Evolutionary conservation across 2,113 vertebrate genomes (phyloP).

Genomic region (Callionymus lyra): DNA sequence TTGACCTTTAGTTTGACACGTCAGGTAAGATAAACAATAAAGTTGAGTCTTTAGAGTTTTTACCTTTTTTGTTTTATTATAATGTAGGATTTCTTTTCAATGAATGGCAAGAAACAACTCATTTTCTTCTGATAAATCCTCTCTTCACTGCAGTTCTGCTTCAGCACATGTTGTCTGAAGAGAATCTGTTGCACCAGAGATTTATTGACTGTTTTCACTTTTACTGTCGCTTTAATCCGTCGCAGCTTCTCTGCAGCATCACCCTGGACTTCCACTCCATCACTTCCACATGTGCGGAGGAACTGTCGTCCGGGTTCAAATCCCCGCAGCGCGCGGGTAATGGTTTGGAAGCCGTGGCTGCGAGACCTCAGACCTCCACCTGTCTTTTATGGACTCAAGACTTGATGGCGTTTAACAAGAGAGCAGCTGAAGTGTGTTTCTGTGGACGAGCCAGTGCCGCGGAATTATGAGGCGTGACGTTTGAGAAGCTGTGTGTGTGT

Average conservation of each 20-base stretch:
- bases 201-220: conserved; percentile 33
- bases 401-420: conserved; percentile 12
- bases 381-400: conserved; percentile 13
- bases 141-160: too few species aligned
- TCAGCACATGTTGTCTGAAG: too few species aligned
- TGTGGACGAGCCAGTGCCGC: conserved; percentile 6
- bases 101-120: too few species aligned
- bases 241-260: conserved; percentile 19
- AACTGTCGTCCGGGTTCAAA: conserved; percentile 2
- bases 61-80: too few species aligned
- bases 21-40: too few species aligned
- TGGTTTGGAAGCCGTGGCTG: conserved; percentile 12
- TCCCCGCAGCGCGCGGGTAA: conserved; percentile 19
- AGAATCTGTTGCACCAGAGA: conserved; percentile 15
- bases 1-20: too few species aligned
- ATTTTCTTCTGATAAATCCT: too few species aligned
- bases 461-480: conserved; percentile 28
- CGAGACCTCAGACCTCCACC: conserved; percentile 21
- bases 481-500: conserved; percentile 21
- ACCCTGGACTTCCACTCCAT: conserved; percentile 13
- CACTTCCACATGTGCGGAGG: conserved; percentile 37
- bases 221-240: conserved; percentile 35
- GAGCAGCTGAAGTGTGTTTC: conserved; percentile 30
- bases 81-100: too few species aligned
- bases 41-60: too few species aligned